Base-by-base conservation (phyloP, 2,888 invertebrate species). In the Hymenopus coronatus region DNA sequence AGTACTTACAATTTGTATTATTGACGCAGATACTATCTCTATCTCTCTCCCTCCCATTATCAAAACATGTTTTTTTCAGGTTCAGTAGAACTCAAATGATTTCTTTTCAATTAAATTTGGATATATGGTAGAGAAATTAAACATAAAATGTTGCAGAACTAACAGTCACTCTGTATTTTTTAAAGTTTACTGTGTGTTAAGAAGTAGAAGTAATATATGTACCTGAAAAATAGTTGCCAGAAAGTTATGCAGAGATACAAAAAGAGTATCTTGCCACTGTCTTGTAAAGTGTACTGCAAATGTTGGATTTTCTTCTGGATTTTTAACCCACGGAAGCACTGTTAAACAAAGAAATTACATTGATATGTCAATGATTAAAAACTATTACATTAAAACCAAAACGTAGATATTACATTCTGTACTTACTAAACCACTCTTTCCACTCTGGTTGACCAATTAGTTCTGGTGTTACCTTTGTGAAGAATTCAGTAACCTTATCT, bases 361-460 rank as follows among this genome's bases (percentile, higher is more conserved):
- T 85, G 15, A 15, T 83, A 25, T 40, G 46, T 33, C 15, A 82
- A 27, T 7, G 12, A 1, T 86, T 27, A 86, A 86, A 30, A 27
- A 14, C n/a, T 82, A 20, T 81, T 87, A 28, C 28, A 40, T 1
- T 15, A 7, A 20, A 87, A 4, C 14, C 54, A 54, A 81, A 46
- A 6, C 12, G 12, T 70, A 90, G 40, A 83, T 82, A 83, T 15
- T 46, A 40, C 1, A 9, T 12, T 46, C 3, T 14, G 8, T 81
- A 95, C 96, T 95, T 95, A 99, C 99, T 97, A 94, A 98, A 99
- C 99, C 99, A 99, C 91, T 99, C 99, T 92, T 97, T 98, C 98
- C 99, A 99, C 93, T 99, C 99, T 90, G 95, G 94, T 92, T 98
- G 98, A 87, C 96, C 96, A 92, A 98, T 98, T 85, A 99, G 93